Evolutionary conservation across 2,888 invertebrate genomes (phyloP), one percentile per base, ranked within the genome.

Genomic region (Mythimna loreyi): DNA sequence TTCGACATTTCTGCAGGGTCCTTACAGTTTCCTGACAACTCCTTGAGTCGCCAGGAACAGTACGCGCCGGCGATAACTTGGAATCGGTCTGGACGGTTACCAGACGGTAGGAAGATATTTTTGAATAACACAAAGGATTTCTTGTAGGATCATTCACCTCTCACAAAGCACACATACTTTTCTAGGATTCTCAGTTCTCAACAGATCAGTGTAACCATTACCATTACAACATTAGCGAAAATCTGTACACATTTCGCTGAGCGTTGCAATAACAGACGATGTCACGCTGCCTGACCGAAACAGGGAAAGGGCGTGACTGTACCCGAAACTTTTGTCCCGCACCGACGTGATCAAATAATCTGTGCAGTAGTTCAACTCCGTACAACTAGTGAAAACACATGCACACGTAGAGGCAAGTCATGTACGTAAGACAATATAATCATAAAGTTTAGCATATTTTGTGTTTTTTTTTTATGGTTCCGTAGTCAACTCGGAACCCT

Each of bases 291-390:
- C 66, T 78, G 75, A 80, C 80, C 75, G 64, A 64, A 78, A 89
- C 89, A 88, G 61, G 70, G 82, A 87, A 88, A 87, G 80, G 89
- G 89, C 89, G 88, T 77, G 76, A 59, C 80, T 43, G 40, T 9
- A 4, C 53, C 63, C 53, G 16, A 61, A 75, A 72, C 60, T 82
- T 80, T 65, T 53, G 66, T 81, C 36, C 43, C 53, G 33, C 40
- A 64, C 8, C 28, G 13, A 43, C 28, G 33, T 36, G 33, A 50
- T 43, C 11, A 23, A 63, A 64, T 52, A 28, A 19, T 11, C 11
- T 3, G n/a, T 13, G 3, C 69, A 73, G 73, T 73, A 69, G 65
- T 25, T 5, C 25, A 2, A 16, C 8, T 52, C 5, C 1, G 8
- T 8, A 13, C 3, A 6, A n/a, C 0, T 1, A 36, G 4, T 0